Conservation (phyloP, 2,797 vertebrate species). For the Schizopygopsis pylzovi region DNA sequence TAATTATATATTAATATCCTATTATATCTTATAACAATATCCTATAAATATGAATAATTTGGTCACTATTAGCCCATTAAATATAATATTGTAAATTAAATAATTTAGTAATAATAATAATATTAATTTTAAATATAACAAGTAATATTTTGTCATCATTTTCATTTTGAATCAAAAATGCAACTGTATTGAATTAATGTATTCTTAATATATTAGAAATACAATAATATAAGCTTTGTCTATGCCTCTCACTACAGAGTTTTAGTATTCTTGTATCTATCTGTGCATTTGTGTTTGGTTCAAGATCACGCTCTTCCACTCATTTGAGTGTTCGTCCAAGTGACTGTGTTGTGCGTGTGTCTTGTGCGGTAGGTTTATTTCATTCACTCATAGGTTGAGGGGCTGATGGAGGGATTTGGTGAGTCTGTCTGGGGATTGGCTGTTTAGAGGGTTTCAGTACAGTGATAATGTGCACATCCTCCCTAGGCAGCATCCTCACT, state of each 20-base stretch:
- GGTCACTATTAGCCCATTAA: neutral
- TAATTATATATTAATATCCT: no score
- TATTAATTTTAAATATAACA: neutral
- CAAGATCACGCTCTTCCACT: neutral
- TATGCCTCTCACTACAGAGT: neutral
- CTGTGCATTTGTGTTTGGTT: slow-evolving; percentile 1
- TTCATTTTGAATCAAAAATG: neutral
- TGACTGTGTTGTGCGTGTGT: slow-evolving; percentile 15
- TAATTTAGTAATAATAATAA: neutral
- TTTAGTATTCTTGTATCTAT: neutral
- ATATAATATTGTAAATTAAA: neutral
- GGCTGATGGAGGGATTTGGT: slow-evolving; percentile 8
- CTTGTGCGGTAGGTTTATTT: slow-evolving; percentile 4
- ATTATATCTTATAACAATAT: neutral
- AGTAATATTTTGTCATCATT: neutral
- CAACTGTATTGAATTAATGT: neutral
- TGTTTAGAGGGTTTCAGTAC: slow-evolving; percentile 18
- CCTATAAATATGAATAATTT: neutral
- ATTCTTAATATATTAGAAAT: neutral
- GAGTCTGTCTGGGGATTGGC: neutral
- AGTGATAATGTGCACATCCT: slow-evolving; percentile 27
- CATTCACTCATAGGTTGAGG: slow-evolving; percentile 1
- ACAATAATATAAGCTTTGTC: neutral
- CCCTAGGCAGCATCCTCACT: slow-evolving; percentile 6
- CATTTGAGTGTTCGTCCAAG: neutral